Base-by-base conservation (phyloP, 2,797 vertebrate species). In the Chaunax sp. region DNA sequence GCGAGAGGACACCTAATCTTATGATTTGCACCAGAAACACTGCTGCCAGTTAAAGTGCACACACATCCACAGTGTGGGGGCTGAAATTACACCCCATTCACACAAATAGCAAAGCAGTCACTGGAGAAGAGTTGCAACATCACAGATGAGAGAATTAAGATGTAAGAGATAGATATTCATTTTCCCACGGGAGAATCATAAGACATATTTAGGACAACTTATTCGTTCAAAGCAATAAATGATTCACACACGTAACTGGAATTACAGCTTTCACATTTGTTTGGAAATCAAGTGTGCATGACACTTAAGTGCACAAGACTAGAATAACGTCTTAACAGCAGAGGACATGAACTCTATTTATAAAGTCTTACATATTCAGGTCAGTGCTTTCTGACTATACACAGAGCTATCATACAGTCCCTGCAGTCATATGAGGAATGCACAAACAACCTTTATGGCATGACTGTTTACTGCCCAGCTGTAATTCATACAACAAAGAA, bases 281-380 rank as follows among this genome's bases (percentile, higher is more conserved):
- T 35, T 59, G 45, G 30, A 55, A 61, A 56, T 50, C 2, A 18
- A 41, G 51, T 49, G 57, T 64, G 77, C 46, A 25, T 61, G 47
- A 64, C 50, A n/a, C 56, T 72, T 75, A 80, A 82, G 83, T 81
- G 86, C 84, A 85, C 19, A 81, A 58, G 55, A 52, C 57, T 79
- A 77, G 77, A 82, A 87, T 74, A 79, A 80, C 72, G 33, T 57
- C 67, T 67, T n/a, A 77, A 84, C 79, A 69, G 73, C 69, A 73
- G 82, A 64, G 78, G 87, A 86, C 82, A 69, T 57, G 54, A 77
- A 59, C 45, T 91, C 92, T 94, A 94, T 94, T 94, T 94, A 93
- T 94, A 93, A 86, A 87, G 69, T 72, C 78, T 73, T 88, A 85
- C 81, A 79, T 72, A 91, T 93, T 82, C 90, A 90, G 91, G 91